phyloP scores from a whole-genome alignment of 1,140 invertebrate genomes.

The Lepidurus couesii region DNA sequence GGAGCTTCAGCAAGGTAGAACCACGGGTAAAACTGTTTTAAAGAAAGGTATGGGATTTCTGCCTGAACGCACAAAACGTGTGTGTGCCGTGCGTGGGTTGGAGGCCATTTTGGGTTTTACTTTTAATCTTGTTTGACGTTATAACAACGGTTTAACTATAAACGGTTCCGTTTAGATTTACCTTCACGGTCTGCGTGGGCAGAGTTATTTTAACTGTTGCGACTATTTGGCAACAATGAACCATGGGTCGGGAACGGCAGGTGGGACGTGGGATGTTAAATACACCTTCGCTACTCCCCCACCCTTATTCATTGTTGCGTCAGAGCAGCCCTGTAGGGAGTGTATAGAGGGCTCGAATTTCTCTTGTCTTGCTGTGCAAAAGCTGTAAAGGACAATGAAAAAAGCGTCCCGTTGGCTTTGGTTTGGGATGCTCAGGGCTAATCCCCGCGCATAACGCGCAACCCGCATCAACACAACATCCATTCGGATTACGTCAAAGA shows the following conservation, averaged over 20 bases:
- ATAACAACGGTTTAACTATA: background rate
- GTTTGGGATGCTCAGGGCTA: background rate
- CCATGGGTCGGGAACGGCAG: background rate
- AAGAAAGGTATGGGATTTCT: background rate
- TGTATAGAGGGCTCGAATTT: background rate
- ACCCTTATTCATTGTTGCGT: no score
- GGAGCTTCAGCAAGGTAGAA: background rate
- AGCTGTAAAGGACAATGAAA: background rate
- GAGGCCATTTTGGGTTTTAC: background rate
- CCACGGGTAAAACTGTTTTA: no score
- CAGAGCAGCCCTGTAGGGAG: no score
- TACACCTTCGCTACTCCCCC: background rate
- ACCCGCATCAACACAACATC: background rate
- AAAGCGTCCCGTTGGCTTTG: background rate
- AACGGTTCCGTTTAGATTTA: background rate
- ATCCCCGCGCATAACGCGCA: background rate
- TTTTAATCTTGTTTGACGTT: background rate
- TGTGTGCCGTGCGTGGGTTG: background rate
- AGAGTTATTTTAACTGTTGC: background rate
- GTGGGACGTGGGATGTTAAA: background rate
- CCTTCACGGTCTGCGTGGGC: background rate
- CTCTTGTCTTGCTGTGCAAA: background rate
- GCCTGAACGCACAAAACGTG: background rate
- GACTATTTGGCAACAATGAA: background rate
- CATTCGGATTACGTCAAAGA: slow-evolving; percentile 10